Evolutionary conservation across 1,140 invertebrate species (phyloP).

Genomic region (Sarcophaga bullata): DNA sequence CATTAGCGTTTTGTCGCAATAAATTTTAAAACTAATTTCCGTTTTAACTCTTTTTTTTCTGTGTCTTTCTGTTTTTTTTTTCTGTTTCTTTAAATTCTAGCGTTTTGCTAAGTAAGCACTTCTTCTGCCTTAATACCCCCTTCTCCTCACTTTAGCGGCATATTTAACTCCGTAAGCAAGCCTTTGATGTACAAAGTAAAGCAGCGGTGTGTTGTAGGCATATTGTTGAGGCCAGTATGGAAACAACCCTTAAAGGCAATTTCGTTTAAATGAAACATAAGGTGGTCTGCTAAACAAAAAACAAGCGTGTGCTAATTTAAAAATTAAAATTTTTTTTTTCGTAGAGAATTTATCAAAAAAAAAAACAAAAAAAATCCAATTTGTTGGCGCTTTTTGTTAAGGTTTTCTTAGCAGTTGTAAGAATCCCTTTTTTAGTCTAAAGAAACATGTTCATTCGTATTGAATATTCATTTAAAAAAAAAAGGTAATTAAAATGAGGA

Average conservation of each 20-base stretch:
- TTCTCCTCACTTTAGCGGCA: constrained; percentile 20
- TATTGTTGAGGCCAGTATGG: not conserved
- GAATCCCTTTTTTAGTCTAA: not conserved
- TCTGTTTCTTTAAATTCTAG: too few species aligned
- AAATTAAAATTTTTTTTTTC: constrained; percentile 1
- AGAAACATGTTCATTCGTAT: not conserved
- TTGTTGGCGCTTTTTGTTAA: not conserved
- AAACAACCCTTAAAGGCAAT: not conserved
- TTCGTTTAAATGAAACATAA: not conserved
- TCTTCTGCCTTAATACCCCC: not conserved
- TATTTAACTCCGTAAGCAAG: not conserved
- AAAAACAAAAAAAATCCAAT: not conserved
- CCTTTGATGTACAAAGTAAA: not conserved
- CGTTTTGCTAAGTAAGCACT: not conserved
- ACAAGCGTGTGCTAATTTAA: constrained; percentile 17
- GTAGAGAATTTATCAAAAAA: not conserved
- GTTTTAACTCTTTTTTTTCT: not conserved
- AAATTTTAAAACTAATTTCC: constrained; percentile 43
- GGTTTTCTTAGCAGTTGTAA: not conserved
- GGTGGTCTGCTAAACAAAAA: constrained; percentile 16
- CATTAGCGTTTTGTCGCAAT: constrained; percentile 6
- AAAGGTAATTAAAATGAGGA: not conserved
- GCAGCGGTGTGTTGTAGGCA: too few species aligned
- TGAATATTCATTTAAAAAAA: not conserved
- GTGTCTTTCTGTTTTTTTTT: too few species aligned